A percentile compares a stretch with the other conserved stretches of the same genome.
phyloP scores from a whole-genome alignment of 2,888 invertebrate genomes.

The Rhaphigaster nebulosa region DNA sequence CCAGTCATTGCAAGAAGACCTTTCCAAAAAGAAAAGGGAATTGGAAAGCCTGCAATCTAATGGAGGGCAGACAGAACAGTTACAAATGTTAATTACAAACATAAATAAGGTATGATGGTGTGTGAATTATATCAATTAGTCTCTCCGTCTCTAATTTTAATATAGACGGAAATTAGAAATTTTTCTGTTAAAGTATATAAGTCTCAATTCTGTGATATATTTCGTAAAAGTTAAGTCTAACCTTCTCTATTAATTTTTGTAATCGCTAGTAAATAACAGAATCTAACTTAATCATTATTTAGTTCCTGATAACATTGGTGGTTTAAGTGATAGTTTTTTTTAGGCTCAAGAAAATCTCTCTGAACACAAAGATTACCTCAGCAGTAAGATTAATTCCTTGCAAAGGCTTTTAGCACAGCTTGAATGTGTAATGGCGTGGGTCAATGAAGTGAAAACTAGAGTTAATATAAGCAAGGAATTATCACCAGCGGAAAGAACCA shows the following conservation, averaged over 20 bases:
- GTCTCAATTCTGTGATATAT: background rate
- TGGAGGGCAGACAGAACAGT: conserved; percentile 67
- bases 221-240: background rate
- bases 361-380: conserved; percentile 73
- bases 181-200: background rate
- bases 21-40: conserved; percentile 71
- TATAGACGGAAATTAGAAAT: background rate
- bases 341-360: conserved; percentile 68
- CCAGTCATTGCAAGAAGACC: conserved; percentile 76
- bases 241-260: background rate
- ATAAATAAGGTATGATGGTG: conserved; percentile 69
- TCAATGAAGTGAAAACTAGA: conserved; percentile 71
- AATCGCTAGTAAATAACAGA: background rate
- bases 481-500: conserved; percentile 69
- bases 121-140: conserved; percentile 36
- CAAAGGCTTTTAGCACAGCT: conserved; percentile 73
- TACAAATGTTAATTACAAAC: conserved; percentile 67
- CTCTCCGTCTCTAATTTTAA: conserved; percentile 14
- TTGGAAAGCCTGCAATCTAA: conserved; percentile 70
- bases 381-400: conserved; percentile 73
- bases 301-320: conserved; percentile 7
- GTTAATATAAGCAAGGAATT: conserved; percentile 70
- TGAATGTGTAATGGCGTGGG: conserved; percentile 73
- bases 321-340: conserved; percentile 60
- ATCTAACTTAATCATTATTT: conserved; percentile 12